Base-by-base conservation (phyloP, 2,113 vertebrate species). In the Arenaria interpres region DNA sequence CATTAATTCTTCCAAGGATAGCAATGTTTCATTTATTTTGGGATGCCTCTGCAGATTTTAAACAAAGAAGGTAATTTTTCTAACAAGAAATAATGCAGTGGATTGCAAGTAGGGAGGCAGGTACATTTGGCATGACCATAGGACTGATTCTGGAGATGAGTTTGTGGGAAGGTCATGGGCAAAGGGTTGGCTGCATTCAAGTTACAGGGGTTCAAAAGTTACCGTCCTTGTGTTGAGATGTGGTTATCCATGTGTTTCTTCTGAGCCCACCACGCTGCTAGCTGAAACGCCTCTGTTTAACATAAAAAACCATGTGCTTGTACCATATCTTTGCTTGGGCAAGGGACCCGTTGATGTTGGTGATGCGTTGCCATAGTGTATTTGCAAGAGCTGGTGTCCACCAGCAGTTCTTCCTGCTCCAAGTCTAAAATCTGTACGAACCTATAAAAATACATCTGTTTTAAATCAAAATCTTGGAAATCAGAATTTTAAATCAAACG, bases 71-170 rank as follows among this genome's bases (percentile, higher is more conserved):
- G 8, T 37, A 0, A 8, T 15, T 82, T 64, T 64, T 56, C 16
- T 60, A 41, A 37, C 1, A 32, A 30, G 22, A 37, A 64, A 41
- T 35, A 35, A 43, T 5, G 16, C 14, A 17, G 16, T 33, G 56
- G 39, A 13, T 53, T 54, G 15, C 18, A 20, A 18, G 9, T 19
- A 14, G 69, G 20, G 46, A 33, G 51, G 30, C 9, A 41, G 45
- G 30, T 15, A 19, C 13, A 2, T n/a, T 50, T 0, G 4, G 27
- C 43, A 8, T 2, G 3, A 33, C 64, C 4, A 9, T 6, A 22
- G 37, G 28, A 7, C 24, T 41, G 24, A n/a, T 46, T 27, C 25
- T 86, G 37, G 35, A 81, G 32, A 48, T 7, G 20, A 74, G 20
- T 22, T 86, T 23, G 7, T 48, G 25, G 25, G 22, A 54, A 81